Percentiles rank a stretch among this genome's conserved stretches.
Evolutionary conservation across 2,113 vertebrate genomes (phyloP).

Genomic region (Panthera uncia): DNA sequence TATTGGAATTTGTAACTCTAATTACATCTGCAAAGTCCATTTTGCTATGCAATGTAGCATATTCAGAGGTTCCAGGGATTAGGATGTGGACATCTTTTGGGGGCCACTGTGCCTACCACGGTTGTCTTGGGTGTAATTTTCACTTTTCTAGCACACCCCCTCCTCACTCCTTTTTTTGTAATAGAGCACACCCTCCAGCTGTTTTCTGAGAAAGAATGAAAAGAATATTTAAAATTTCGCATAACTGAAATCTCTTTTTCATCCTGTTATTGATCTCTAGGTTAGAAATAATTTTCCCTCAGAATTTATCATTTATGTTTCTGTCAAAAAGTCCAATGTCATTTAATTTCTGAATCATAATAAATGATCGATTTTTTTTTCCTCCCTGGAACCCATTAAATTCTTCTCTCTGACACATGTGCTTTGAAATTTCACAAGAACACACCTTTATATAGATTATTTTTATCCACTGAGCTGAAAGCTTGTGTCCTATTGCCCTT

Average conservation of each 20-base stretch:
- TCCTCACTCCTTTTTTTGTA: background rate
- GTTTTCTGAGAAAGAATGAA: background rate
- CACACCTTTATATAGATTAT: background rate
- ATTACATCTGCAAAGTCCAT: background rate
- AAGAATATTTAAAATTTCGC: background rate
- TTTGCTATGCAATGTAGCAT: background rate
- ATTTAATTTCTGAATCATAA: background rate
- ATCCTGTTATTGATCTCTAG: constrained; percentile 9
- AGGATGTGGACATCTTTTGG: background rate
- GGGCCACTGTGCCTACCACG: background rate
- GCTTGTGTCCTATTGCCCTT: background rate
- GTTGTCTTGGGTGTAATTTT: background rate
- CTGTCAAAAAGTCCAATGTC: background rate
- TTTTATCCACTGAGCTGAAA: background rate
- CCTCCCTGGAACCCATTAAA: background rate
- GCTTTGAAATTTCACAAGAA: background rate
- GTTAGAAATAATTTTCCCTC: background rate
- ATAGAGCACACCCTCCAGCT: background rate
- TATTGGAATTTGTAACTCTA: background rate
- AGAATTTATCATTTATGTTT: background rate
- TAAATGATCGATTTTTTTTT: background rate
- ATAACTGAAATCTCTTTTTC: background rate
- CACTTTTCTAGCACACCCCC: background rate
- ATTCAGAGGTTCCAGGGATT: background rate
- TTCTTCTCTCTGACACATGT: background rate